Evolutionary conservation across 2,888 invertebrate genomes (phyloP).

Genomic region (Caenorhabditis wallacei): DNA sequence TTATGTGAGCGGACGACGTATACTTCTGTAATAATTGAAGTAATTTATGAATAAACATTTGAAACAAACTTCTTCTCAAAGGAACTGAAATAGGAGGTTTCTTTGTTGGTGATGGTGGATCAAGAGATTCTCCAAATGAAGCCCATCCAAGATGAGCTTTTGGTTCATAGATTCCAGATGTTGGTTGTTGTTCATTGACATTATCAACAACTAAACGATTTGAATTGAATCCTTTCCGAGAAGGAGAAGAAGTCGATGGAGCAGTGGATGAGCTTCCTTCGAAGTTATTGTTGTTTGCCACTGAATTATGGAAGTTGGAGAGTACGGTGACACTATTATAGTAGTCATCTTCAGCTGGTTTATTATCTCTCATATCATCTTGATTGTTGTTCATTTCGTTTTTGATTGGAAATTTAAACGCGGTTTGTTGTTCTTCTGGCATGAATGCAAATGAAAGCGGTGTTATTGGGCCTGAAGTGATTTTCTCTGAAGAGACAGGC

Average conservation of each 20-base stretch:
- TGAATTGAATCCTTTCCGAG: conserved; percentile 9
- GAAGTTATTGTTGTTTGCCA: background rate
- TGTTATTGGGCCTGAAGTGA: background rate
- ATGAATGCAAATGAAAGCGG: conserved; percentile 39
- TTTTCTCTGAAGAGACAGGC: background rate
- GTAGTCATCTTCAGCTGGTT: background rate
- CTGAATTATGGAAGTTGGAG: background rate
- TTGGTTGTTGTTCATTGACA: conserved; percentile 9
- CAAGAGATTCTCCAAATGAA: conserved; percentile 42
- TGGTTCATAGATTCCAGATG: conserved; percentile 26
- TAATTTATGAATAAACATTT: background rate
- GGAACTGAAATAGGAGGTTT: background rate
- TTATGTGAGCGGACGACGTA: conserved; percentile 38
- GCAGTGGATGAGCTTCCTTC: background rate
- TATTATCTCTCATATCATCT: background rate
- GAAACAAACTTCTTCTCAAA: conserved; percentile 17
- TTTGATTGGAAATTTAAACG: conserved; percentile 24
- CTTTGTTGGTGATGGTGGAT: background rate
- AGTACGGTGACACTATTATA: background rate
- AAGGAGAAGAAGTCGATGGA: background rate
- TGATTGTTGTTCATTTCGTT: background rate
- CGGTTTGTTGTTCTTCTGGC: conserved; percentile 17
- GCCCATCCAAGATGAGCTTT: conserved; percentile 60
- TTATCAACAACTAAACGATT: conserved; percentile 24
- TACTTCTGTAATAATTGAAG: conserved; percentile 34